phyloP scores from a whole-genome alignment of 2,797 vertebrate species.

The Coreius guichenoti region DNA sequence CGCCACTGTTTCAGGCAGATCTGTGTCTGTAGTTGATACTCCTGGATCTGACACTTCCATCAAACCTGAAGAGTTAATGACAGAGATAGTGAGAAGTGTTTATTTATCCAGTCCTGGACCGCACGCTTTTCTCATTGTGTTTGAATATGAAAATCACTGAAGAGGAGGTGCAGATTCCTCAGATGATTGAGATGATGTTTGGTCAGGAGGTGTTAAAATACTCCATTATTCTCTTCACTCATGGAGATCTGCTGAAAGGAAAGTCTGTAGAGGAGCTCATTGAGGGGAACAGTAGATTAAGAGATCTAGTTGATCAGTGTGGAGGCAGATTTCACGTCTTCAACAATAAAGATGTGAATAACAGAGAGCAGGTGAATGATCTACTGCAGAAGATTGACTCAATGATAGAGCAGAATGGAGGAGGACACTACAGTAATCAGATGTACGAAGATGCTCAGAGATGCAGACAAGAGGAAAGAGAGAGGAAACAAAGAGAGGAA shows the following conservation, averaged over 20 bases:
- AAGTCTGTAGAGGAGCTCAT: fast-evolving
- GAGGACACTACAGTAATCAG: neutral
- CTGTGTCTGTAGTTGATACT: conserved; percentile 40
- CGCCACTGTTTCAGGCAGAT: neutral
- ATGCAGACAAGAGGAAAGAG: conserved; percentile 1
- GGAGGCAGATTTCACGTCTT: neutral
- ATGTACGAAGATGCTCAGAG: neutral
- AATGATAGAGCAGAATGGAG: neutral
- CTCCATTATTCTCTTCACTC: neutral
- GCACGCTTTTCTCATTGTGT: conserved; percentile 7
- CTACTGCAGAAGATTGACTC: neutral
- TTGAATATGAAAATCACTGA: neutral
- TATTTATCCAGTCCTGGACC: conserved; percentile 43
- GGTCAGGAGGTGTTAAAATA: neutral
- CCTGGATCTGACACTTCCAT: neutral
- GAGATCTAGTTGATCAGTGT: neutral
- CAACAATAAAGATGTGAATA: neutral
- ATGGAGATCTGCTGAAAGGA: neutral
- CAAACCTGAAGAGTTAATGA: fast-evolving
- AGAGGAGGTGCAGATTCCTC: neutral
- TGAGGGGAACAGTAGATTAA: fast-evolving
- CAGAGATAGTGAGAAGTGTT: neutral
- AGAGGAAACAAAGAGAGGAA: neutral
- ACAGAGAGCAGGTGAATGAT: neutral
- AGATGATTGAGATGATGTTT: neutral